Conservation (phyloP, 2,113 vertebrate genomes). For the Catagonus wagneri region DNA sequence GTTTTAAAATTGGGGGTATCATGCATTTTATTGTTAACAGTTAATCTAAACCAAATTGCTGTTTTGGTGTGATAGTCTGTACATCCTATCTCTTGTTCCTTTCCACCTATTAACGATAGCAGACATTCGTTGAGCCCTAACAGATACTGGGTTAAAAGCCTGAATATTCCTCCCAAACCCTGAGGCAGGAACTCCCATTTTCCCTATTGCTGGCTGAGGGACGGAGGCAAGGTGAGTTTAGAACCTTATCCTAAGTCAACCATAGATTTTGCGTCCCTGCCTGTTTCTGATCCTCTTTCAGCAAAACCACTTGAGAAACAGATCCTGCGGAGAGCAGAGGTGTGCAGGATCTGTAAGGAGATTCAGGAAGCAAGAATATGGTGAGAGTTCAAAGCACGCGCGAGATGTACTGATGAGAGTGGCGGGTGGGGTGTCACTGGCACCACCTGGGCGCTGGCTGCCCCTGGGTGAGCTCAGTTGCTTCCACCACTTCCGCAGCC, state of each 20-base stretch:
- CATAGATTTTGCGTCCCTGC: background rate
- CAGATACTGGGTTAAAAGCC: background rate
- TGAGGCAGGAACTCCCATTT: background rate
- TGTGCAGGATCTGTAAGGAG: background rate
- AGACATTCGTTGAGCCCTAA: background rate
- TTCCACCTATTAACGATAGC: background rate
- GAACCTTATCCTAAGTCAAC: background rate
- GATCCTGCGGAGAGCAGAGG: background rate
- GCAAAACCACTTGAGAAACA: background rate
- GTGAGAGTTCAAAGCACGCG: background rate
- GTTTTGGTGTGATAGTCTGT: background rate
- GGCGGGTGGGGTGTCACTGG: background rate
- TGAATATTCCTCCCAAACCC: background rate
- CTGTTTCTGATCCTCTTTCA: background rate
- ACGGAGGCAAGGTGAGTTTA: background rate
- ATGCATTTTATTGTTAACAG: constrained; percentile 28
- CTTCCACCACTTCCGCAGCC: background rate
- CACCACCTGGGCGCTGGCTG: background rate
- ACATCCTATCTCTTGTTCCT: background rate
- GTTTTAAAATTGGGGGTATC: background rate
- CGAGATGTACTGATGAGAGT: background rate
- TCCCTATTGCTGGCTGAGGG: background rate
- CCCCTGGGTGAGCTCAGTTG: background rate
- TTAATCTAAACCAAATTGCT: background rate
- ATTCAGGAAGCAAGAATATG: background rate